Evolutionary conservation across 2,797 vertebrate species (phyloP), one percentile per base, ranked within the genome.

Genomic region (Cygnus olor): DNA sequence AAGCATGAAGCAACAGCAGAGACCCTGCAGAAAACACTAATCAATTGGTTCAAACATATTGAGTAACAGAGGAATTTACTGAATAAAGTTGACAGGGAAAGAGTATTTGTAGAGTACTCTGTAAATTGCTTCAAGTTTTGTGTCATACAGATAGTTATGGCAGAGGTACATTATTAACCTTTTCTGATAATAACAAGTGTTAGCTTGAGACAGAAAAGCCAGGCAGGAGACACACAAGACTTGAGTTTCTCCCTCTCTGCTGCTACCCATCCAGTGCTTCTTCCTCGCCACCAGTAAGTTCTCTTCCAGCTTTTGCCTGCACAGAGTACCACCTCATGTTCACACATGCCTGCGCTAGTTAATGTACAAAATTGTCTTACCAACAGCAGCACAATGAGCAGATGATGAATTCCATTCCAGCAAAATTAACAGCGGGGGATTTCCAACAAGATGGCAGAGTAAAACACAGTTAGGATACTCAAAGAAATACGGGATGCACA

Each of bases 331-430:
- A 81, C 28, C 65, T 95, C 89, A 74, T 56, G 94, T 92, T 88
- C 83, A 56, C 61, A 86, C 94, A 89, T 0, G 89, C 16, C 95
- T 72, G 36, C 73, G 79, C 53, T 82, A 86, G 49, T 70, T 49
- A 82, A 89, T 20, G 61, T 25, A 90, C 36, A 89, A 88, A 89
- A 91, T 17, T 71, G 57, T 91, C 94, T 97, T 96, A 94, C 94
- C 96, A 96, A 91, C 83, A 94, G 90, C 95, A 93, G 92, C 82
- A 72, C 44, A 90, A 90, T 0, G 68, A 95, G 91, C 94, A 96
- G 91, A 94, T 63, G 93, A 96, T 76, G 65, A 96, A 97, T 97
- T 96, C 95, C 95, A 97, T 97, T 95, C 90, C 89, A 93, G 58
- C 57, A 89, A 88, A 94, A 92, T 66, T 77, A 80, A 73, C 69